Conservation (phyloP, 1,140 invertebrate species). For the Metaphire vulgaris region DNA sequence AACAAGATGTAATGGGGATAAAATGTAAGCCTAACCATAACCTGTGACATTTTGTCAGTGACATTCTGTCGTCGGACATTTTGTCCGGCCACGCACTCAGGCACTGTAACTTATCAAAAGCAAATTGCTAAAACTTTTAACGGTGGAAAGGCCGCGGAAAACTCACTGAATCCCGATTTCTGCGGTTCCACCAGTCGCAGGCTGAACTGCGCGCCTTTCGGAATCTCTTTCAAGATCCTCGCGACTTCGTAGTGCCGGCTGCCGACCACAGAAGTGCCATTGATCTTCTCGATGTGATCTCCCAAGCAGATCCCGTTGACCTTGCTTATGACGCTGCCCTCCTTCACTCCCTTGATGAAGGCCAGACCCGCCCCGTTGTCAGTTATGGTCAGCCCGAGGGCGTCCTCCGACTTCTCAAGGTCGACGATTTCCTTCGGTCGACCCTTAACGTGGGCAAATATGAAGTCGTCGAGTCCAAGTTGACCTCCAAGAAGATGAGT, state of each 20-base stretch:
- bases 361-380: conserved; percentile 94
- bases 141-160: too few relatives aligned
- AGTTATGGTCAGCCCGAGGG: conserved; percentile 92
- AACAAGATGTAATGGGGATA: too few relatives aligned
- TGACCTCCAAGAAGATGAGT: conserved; percentile 83
- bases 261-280: conserved; percentile 76
- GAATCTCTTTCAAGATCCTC: conserved; percentile 85
- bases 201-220: conserved; percentile 77
- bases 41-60: too few relatives aligned
- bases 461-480: conserved; percentile 94
- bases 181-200: conserved; percentile 83
- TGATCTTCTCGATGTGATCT: conserved; percentile 93
- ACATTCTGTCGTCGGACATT: too few relatives aligned
- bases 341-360: conserved; percentile 94
- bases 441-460: conserved; percentile 93
- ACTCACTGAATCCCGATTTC: conserved; percentile 72
- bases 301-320: conserved; percentile 78
- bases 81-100: too few relatives aligned
- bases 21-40: too few relatives aligned
- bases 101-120: too few relatives aligned
- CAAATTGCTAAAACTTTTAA: too few relatives aligned
- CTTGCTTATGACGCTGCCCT: conserved; percentile 77
- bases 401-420: conserved; percentile 83
- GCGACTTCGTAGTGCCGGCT: conserved; percentile 93
- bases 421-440: conserved; percentile 83